Conservation (phyloP, 2,797 vertebrate species). For the Eulemur coronatus region DNA sequence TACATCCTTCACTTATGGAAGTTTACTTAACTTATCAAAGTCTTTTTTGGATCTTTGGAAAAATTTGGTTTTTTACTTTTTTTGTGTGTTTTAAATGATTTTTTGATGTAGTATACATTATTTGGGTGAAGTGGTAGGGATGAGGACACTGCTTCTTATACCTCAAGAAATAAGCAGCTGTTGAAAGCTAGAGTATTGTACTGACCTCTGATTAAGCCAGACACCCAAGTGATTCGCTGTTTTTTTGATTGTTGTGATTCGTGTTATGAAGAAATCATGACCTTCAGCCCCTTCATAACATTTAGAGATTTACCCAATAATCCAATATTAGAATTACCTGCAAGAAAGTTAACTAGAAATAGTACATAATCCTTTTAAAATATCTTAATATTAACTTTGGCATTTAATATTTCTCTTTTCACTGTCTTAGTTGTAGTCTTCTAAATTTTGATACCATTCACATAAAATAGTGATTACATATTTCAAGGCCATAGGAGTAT, state of each 20-base stretch:
- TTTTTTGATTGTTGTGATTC: neutral
- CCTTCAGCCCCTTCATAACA: neutral
- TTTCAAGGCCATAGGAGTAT: neutral
- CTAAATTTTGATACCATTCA: neutral
- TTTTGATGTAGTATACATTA: neutral
- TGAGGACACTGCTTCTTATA: neutral
- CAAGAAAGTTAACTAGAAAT: neutral
- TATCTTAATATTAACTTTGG: neutral
- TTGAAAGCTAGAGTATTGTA: neutral
- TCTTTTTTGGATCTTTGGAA: neutral
- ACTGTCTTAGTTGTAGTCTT: neutral
- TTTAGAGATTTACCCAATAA: neutral
- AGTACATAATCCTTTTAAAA: neutral
- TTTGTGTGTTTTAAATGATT: neutral
- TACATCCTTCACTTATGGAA: neutral
- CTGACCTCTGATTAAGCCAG: neutral
- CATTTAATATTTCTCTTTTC: neutral
- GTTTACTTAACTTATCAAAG: neutral
- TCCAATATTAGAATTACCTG: neutral
- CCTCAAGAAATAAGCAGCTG: neutral
- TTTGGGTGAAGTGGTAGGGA: neutral
- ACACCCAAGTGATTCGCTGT: neutral
- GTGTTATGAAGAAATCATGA: neutral
- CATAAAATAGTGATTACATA: neutral
- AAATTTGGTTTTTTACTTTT: neutral